Evolutionary conservation across 92 coral and sea anemone species (phyloP).

Genomic region (Scolanthus callimorphus): DNA sequence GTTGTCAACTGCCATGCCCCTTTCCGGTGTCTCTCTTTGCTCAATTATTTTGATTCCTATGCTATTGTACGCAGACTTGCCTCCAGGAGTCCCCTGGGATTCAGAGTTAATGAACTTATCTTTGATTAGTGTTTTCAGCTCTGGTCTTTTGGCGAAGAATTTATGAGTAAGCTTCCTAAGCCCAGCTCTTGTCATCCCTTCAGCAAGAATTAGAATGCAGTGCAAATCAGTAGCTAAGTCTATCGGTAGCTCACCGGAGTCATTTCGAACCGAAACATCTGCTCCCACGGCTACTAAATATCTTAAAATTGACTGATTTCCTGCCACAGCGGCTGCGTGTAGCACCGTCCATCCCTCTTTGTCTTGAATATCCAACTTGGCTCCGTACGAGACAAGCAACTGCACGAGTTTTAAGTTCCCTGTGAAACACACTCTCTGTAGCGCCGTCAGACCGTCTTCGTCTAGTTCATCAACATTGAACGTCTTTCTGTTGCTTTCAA

Average conservation of each 20-base stretch:
- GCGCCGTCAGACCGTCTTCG: conserved; percentile 93
- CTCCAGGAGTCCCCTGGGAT: conserved; percentile 16
- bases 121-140: conserved; percentile 55
- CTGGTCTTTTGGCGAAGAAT: conserved; percentile 68
- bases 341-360: conserved; percentile 97
- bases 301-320: conserved; percentile 76
- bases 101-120: conserved; percentile 23
- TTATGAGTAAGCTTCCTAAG: conserved; percentile 36
- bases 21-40: conserved; percentile 36
- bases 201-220: conserved; percentile 64
- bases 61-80: conserved; percentile 17
- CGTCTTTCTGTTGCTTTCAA: conserved; percentile 72
- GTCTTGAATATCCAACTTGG: conserved; percentile 84
- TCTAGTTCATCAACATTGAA: conserved; percentile 92
- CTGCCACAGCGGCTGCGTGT: conserved; percentile 95
- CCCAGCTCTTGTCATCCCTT: conserved; percentile 78
- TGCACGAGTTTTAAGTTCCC: conserved; percentile 85
- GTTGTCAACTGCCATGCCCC: conserved; percentile 9
- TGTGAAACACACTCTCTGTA: conserved; percentile 85
- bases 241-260: conserved; percentile 78
- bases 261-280: conserved; percentile 69
- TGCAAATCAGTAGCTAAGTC: conserved; percentile 83
- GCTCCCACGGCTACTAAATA: conserved; percentile 85
- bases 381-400: conserved; percentile 77
- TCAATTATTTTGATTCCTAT: conserved; percentile 14